phyloP scores from a whole-genome alignment of 1,140 invertebrate genomes.

The Drosophila sp. region DNA sequence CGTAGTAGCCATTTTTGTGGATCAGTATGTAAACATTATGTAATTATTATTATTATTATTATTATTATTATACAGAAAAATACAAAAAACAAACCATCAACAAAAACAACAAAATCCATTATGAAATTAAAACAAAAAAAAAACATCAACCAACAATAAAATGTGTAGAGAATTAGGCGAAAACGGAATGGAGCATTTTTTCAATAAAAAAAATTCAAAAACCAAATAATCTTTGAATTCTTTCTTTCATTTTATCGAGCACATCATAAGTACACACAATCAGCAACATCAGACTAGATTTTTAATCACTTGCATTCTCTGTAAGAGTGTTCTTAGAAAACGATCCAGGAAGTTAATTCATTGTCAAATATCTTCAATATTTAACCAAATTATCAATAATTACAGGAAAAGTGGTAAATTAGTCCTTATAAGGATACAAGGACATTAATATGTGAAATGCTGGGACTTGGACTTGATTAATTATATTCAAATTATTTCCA shows the following conservation, averaged over 20 bases:
- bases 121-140: conserved; percentile 14
- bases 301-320: no score
- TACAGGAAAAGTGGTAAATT: no score
- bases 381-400: no score
- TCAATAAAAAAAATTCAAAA: conserved; percentile 64
- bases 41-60: conserved; percentile 69
- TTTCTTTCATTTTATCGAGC: neutral
- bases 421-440: no score
- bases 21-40: conserved; percentile 73
- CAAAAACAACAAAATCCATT: conserved; percentile 51
- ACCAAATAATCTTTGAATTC: conserved; percentile 12
- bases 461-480: no score
- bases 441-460: no score
- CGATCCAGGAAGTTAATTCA: no score
- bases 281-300: no score
- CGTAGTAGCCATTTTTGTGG: conserved; percentile 77
- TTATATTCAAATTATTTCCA: no score
- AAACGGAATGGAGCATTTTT: conserved; percentile 80
- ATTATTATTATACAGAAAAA: conserved; percentile 52
- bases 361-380: no score
- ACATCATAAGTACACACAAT: neutral
- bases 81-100: conserved; percentile 7
- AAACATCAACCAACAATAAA: conserved; percentile 48
- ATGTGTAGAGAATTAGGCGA: conserved; percentile 78
- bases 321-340: no score